phyloP scores from a whole-genome alignment of 2,888 invertebrate genomes.

The Macrophya annulata region DNA sequence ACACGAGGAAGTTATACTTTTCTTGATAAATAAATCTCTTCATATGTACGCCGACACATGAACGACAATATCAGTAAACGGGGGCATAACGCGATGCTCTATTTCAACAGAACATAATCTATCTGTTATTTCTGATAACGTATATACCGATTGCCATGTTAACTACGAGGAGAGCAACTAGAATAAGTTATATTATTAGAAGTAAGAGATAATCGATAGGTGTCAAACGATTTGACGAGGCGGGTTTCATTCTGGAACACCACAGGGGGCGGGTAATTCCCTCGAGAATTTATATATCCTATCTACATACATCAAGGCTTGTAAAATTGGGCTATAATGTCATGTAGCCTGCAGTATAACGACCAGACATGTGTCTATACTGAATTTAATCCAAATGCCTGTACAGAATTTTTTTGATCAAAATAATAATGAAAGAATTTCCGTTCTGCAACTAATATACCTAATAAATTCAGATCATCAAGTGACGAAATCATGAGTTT shows the following conservation, averaged over 20 bases:
- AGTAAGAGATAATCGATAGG: conserved; percentile 12
- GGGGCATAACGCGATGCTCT: conserved; percentile 37
- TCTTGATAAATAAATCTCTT: conserved; percentile 13
- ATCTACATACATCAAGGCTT: conserved; percentile 22
- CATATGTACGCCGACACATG: not conserved
- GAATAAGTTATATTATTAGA: not conserved
- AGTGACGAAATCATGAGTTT: not conserved
- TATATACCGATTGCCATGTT: not conserved
- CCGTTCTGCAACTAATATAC: not conserved
- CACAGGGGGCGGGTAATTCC: conserved; percentile 43
- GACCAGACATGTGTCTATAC: not conserved
- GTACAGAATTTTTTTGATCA: not conserved
- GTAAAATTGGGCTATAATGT: not conserved
- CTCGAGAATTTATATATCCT: not conserved
- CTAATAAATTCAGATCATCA: not conserved
- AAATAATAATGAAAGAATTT: not conserved
- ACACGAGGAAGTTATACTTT: conserved; percentile 11
- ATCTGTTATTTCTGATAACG: conserved; percentile 11
- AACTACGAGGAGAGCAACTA: not conserved
- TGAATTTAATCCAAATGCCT: not conserved
- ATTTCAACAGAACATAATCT: conserved; percentile 43
- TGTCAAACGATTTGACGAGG: conserved; percentile 21
- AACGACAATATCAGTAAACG: conserved; percentile 32
- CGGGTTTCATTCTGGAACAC: conserved; percentile 4
- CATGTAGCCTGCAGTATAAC: not conserved